Conservation (phyloP, 2,888 invertebrate genomes). For the Caenorhabditis virilis region DNA sequence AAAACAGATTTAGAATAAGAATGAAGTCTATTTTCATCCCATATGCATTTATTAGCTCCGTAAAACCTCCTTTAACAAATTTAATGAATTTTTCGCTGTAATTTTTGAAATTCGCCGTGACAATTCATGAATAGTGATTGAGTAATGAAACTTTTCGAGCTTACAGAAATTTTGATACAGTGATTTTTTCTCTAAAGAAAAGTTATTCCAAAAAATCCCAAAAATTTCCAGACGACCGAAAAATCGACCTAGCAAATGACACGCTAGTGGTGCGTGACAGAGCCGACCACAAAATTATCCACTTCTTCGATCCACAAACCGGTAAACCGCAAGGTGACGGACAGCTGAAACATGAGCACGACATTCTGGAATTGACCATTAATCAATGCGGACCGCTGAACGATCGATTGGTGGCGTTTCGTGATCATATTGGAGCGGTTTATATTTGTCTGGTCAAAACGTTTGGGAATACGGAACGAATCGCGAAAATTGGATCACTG, state of each 20-base stretch:
- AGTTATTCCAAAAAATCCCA: no score
- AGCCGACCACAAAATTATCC: constrained; percentile 79
- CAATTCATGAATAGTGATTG: no score
- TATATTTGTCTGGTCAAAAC: constrained; percentile 76
- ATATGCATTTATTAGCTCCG: no score
- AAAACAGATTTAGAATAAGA: no score
- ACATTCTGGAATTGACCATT: constrained; percentile 81
- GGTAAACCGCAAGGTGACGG: constrained; percentile 80
- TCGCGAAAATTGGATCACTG: constrained; percentile 80
- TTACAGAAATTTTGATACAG: no score
- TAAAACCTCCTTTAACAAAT: no score
- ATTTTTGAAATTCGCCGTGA: no score
- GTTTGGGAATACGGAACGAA: constrained; percentile 75
- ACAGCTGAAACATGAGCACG: constrained; percentile 79
- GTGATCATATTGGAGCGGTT: constrained; percentile 74
- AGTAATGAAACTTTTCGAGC: no score
- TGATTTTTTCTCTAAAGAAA: no score
- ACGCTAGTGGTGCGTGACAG: constrained; percentile 85
- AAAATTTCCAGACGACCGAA: constrained; percentile 24
- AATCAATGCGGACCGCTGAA: constrained; percentile 81
- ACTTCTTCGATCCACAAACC: constrained; percentile 80
- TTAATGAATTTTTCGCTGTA: no score
- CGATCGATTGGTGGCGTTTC: constrained; percentile 83
- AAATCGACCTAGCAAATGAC: constrained; percentile 84
- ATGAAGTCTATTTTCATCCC: no score